These are phyloP conservation scores for Dendrolimus kikuchii DNA, from an alignment of 1,140 invertebrate species.

Conservation along the genomic window DNA sequence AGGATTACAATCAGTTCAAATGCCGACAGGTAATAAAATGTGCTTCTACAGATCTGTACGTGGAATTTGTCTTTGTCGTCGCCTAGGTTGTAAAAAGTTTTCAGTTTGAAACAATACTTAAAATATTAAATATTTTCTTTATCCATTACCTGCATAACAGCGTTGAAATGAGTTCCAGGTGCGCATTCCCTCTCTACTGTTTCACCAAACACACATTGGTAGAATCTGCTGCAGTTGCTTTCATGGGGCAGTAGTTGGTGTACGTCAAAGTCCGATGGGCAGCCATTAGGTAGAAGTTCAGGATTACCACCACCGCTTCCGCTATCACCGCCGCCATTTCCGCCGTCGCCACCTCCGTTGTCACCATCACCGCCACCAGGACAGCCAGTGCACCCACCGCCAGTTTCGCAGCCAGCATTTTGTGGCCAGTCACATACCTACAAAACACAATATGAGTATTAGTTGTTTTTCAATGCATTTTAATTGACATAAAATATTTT, in stretches of 20 bases:
- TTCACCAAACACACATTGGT: slow-evolving; percentile 31
- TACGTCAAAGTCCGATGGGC: slow-evolving; percentile 29
- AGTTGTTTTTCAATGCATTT: no score
- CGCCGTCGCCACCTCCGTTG: slow-evolving; percentile 1
- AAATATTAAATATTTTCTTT: background rate
- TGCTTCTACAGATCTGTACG: no score
- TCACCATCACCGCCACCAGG: slow-evolving; percentile 2
- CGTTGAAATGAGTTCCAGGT: slow-evolving; percentile 6
- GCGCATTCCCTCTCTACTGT: slow-evolving; percentile 25
- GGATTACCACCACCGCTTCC: slow-evolving; percentile 2
- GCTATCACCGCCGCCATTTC: slow-evolving; percentile 4
- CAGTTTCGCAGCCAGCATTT: slow-evolving; percentile 15
- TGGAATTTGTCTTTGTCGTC: no score
- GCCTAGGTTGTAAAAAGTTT: no score
- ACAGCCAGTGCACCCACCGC: background rate
- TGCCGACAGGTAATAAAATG: no score
- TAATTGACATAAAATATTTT: no score
- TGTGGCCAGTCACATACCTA: slow-evolving; percentile 33
- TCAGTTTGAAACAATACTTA: no score
- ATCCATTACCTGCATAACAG: slow-evolving; percentile 1
- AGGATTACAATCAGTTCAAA: no score
- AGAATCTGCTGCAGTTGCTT: slow-evolving; percentile 34
- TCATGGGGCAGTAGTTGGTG: slow-evolving; percentile 34
- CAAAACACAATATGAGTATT: no score
- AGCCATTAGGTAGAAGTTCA: slow-evolving; percentile 21